Evolutionary conservation across 1,140 invertebrate species (phyloP).

Genomic region (Dysdera silvatica): DNA sequence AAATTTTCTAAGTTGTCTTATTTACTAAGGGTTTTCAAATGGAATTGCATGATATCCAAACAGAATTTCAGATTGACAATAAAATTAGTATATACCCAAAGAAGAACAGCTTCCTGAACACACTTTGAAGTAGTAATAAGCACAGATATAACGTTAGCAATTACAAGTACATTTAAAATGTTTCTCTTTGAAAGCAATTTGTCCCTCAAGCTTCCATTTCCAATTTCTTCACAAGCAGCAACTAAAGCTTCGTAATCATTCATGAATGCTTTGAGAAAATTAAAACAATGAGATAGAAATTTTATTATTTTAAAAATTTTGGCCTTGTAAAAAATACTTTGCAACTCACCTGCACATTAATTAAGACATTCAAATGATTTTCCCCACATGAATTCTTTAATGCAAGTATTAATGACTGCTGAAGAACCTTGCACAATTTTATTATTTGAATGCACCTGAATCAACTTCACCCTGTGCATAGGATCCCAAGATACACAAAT

Average conservation of each 20-base stretch:
- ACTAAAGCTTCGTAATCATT: background rate
- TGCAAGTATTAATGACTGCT: background rate
- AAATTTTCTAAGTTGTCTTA: no score
- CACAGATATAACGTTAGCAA: background rate
- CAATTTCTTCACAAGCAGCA: background rate
- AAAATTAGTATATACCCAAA: no score
- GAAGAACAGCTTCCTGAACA: no score
- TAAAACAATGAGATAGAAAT: background rate
- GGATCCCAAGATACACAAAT: slow-evolving; percentile 4
- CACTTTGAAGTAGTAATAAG: no score
- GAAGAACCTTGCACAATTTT: background rate
- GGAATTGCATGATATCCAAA: no score
- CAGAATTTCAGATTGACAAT: no score
- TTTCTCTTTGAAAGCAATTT: background rate
- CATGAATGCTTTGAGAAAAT: background rate
- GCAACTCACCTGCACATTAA: background rate
- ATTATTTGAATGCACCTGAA: background rate
- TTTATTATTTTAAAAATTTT: slow-evolving; percentile 1
- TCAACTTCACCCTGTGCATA: background rate
- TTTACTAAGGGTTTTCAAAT: no score
- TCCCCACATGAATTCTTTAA: background rate
- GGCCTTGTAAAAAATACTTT: background rate
- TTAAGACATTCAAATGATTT: background rate
- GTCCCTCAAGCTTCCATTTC: background rate
- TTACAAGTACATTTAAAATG: background rate